Evolutionary conservation across 2,888 invertebrate genomes (phyloP), one percentile per base, ranked within the genome.

Genomic region (Lepidonotus clava): DNA sequence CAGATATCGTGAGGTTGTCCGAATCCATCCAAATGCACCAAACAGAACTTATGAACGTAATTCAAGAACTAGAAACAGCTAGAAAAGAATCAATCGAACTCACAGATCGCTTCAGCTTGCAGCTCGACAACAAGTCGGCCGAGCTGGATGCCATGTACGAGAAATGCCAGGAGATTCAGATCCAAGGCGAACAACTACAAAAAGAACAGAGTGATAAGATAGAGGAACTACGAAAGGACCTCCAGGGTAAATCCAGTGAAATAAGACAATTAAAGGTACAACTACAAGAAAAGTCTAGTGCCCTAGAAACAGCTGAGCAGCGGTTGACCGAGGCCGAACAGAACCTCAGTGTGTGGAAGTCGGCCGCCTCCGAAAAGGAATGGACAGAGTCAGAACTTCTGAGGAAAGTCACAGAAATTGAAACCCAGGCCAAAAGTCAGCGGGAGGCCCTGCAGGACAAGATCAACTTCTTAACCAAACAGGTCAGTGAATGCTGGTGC

Each of bases 231-330:
- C 1, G 80, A 46, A 80, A 80, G 34, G 80, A 80, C 46, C 21
- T 80, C 8, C 80, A 80, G 32, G 21, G 28, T 14, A 80, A 80
- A 34, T 2, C 41, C 11, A 5, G 14, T 32, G 80, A 80, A 40
- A 46, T 80, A 5, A 80, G 28, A n/a, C 40, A 41, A 2, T 51
- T 80, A 24, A 80, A 80, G 46, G 11, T 80, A 6, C 46, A 80
- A 5, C 80, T 46, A 14, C 80, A 80, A 32, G 46, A 80, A 34
- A 80, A 80, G 80, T 32, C n/a, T 18, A 46, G 80, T n/a, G 80
- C 80, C 11, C 46, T 80, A 80, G 80, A 80, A 51, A 46, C 80
- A 80, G 80, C 80, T 18, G 46, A 80, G 8, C 80, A 80, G 28
- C 21, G 80, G 34, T 8, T 80, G n/a, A 24, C 41, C 1, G 80